phyloP scores from a whole-genome alignment of 2,888 invertebrate genomes.

The Charanyca ferruginea region DNA sequence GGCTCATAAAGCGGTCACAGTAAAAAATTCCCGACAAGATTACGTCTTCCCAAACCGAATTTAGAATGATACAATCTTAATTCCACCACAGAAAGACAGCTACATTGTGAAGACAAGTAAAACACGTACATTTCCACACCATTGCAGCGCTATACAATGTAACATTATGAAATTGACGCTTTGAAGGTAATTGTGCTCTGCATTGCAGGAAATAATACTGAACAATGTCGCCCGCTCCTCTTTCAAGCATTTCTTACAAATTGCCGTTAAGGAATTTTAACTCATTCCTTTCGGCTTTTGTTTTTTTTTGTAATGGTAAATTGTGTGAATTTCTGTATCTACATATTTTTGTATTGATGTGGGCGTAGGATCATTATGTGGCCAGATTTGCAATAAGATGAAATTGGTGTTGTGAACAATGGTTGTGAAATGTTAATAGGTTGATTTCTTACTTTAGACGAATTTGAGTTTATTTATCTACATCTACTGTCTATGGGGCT shows the following conservation, averaged over 20 bases:
- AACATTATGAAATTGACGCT: conserved; percentile 55
- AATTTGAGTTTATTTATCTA: too few relatives aligned
- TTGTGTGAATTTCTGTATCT: not conserved
- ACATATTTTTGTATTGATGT: not conserved
- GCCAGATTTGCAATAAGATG: not conserved
- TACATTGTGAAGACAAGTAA: conserved; percentile 22
- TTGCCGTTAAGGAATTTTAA: conserved; percentile 54
- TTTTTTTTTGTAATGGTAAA: conserved; percentile 18
- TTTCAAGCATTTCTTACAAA: conserved; percentile 48
- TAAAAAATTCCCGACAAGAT: not conserved
- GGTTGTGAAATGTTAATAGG: too few relatives aligned
- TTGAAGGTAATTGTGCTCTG: conserved; percentile 53
- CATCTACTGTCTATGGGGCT: too few relatives aligned
- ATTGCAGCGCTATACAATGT: conserved; percentile 36
- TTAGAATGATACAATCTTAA: conserved; percentile 38
- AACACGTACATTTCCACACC: conserved; percentile 42
- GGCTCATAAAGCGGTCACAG: too few relatives aligned
- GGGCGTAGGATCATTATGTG: not conserved
- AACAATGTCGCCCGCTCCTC: conserved; percentile 49
- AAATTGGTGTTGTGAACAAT: too few relatives aligned
- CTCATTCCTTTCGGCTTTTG: conserved; percentile 27
- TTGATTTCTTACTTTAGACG: too few relatives aligned
- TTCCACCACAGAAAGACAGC: conserved; percentile 9
- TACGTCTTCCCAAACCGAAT: conserved; percentile 14
- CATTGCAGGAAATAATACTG: conserved; percentile 59